Evolutionary conservation across 2,113 vertebrate genomes (phyloP).

Genomic region (Stercorarius parasiticus): DNA sequence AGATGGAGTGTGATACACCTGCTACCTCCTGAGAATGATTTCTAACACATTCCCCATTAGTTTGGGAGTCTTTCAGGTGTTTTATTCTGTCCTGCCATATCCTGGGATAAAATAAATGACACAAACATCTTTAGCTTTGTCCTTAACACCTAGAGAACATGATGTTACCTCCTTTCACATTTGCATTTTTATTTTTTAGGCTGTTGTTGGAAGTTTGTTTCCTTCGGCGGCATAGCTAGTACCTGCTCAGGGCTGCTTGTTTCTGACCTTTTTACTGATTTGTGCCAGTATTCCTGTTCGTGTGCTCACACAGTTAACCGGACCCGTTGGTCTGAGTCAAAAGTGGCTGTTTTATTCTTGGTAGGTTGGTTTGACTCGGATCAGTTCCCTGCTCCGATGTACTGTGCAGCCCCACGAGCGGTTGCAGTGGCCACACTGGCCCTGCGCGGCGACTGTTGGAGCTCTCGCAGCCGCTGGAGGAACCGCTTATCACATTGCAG

Average conservation of each 20-base stretch:
- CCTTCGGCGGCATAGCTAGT: not conserved
- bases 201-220: not conserved
- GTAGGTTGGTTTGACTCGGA: not conserved
- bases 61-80: not conserved
- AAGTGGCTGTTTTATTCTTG: not conserved
- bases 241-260: not conserved
- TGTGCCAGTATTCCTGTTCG: not conserved
- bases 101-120: not conserved
- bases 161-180: not conserved
- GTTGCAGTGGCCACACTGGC: not conserved
- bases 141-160: not conserved
- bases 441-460: accelerated
- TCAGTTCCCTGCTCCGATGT: not conserved
- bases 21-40: not conserved
- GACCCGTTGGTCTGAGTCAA: not conserved
- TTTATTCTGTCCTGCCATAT: not conserved
- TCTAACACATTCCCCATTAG: not conserved
- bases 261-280: not conserved
- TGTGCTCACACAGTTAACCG: not conserved
- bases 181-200: not conserved
- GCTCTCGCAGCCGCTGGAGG: not conserved
- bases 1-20: not conserved
- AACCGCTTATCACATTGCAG: not conserved
- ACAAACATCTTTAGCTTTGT: conserved; percentile 37
- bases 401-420: not conserved